phyloP scores from a whole-genome alignment of 2,113 vertebrate species.

The Astur gentilis region DNA sequence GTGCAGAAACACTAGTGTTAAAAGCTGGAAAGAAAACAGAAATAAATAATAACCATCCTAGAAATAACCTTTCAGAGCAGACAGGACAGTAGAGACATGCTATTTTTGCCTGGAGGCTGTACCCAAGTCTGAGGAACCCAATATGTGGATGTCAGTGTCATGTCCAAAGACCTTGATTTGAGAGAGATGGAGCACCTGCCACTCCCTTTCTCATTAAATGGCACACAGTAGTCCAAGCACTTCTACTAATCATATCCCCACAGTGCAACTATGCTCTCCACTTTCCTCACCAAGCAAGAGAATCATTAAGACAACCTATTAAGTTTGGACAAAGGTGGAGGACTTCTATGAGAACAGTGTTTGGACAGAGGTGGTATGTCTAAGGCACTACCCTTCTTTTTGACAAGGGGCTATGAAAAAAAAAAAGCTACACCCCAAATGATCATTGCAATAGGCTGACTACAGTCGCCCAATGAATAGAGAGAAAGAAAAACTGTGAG shows the following conservation, averaged over 20 bases:
- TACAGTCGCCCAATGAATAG: not conserved
- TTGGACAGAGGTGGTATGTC: not conserved
- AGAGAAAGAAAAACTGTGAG: not conserved
- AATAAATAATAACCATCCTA: not conserved
- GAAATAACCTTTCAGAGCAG: not conserved
- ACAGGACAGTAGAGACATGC: not conserved
- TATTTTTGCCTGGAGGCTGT: not conserved
- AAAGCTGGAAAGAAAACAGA: not conserved
- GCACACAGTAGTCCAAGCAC: not conserved
- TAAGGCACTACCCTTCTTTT: not conserved
- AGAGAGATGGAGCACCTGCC: not conserved
- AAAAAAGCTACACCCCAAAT: not conserved
- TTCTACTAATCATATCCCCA: not conserved
- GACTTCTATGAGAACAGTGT: not conserved
- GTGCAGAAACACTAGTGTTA: not conserved
- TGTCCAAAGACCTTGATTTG: not conserved
- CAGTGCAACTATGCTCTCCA: not conserved
- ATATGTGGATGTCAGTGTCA: not conserved
- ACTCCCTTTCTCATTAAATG: not conserved
- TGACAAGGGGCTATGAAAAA: not conserved
- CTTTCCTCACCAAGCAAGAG: not conserved
- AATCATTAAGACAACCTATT: not conserved
- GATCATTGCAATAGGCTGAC: not conserved
- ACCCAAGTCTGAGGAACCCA: not conserved
- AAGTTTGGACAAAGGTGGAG: not conserved